Conservation (phyloP, 2,888 invertebrate species). For the Perizoma flavofasciatum region DNA sequence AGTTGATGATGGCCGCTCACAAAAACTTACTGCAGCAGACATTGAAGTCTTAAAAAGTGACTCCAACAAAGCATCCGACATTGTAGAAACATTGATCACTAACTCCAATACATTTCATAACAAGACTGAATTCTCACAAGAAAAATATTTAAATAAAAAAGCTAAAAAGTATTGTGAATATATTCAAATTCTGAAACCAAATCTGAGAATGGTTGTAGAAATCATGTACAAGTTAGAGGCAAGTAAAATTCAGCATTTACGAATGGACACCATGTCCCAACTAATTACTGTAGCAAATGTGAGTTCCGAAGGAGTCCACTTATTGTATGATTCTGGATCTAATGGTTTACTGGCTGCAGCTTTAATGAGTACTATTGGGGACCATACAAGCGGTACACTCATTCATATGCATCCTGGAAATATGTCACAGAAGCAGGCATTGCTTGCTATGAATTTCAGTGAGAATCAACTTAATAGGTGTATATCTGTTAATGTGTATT, state of each 20-base stretch:
- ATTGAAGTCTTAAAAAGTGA: constrained; percentile 91
- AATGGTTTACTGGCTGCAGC: constrained; percentile 93
- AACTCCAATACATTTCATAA: constrained; percentile 95
- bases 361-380: constrained; percentile 90
- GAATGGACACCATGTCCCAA: constrained; percentile 95
- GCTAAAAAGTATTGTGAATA: constrained; percentile 96
- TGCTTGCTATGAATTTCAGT: constrained; percentile 92
- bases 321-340: constrained; percentile 95
- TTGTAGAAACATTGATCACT: constrained; percentile 93
- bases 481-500: constrained; percentile 90
- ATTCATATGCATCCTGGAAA: constrained; percentile 92
- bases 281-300: constrained; percentile 93
- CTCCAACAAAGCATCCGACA: constrained; percentile 90
- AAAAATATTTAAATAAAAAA: constrained; percentile 97
- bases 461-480: constrained; percentile 88
- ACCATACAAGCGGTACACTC: constrained; percentile 85
- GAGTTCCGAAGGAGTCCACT: constrained; percentile 88
- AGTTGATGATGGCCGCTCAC: constrained; percentile 90
- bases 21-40: constrained; percentile 92
- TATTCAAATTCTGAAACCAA: constrained; percentile 91
- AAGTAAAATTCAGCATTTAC: constrained; percentile 88
- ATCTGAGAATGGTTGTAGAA: constrained; percentile 91
- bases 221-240: constrained; percentile 93
- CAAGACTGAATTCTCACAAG: constrained; percentile 96
- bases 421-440: constrained; percentile 90